Percentiles rank a stretch among this genome's conserved stretches.
phyloP scores from a whole-genome alignment of 2,888 invertebrate species.

The Himalopsyche tibetana region DNA sequence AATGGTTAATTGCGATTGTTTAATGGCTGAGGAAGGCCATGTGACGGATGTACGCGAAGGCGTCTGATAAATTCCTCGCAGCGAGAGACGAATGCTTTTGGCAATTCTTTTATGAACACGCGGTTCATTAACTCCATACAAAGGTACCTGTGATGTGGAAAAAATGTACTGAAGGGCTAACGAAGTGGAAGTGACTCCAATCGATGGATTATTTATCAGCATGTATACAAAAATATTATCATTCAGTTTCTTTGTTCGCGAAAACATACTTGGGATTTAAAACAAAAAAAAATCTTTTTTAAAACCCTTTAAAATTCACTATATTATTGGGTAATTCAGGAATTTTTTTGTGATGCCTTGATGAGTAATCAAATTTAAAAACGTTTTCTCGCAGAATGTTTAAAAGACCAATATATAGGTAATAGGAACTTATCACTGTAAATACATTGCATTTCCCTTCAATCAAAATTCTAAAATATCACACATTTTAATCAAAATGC shows the following conservation, averaged over 20 bases:
- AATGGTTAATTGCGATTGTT: not conserved
- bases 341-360: too few species aligned
- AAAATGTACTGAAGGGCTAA: not conserved
- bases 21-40: not conserved
- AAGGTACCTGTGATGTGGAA: slow-evolving; percentile 1
- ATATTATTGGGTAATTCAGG: too few species aligned
- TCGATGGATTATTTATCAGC: not conserved
- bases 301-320: too few species aligned
- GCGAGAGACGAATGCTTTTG: slow-evolving; percentile 16
- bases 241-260: not conserved
- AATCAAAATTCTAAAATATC: too few species aligned
- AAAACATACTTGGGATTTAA: not conserved
- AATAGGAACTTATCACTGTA: too few species aligned
- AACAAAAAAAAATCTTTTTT: not conserved
- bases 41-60: not conserved
- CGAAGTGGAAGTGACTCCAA: not conserved
- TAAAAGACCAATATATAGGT: too few species aligned
- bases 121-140: slow-evolving; percentile 12
- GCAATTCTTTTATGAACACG: slow-evolving; percentile 12
- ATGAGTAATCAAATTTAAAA: too few species aligned
- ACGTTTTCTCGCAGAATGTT: too few species aligned
- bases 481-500: too few species aligned
- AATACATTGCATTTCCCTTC: too few species aligned
- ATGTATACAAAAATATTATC: not conserved
- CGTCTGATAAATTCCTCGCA: slow-evolving; percentile 17